Conservation (phyloP, 2,113 vertebrate genomes). For the Raja brachyura region DNA sequence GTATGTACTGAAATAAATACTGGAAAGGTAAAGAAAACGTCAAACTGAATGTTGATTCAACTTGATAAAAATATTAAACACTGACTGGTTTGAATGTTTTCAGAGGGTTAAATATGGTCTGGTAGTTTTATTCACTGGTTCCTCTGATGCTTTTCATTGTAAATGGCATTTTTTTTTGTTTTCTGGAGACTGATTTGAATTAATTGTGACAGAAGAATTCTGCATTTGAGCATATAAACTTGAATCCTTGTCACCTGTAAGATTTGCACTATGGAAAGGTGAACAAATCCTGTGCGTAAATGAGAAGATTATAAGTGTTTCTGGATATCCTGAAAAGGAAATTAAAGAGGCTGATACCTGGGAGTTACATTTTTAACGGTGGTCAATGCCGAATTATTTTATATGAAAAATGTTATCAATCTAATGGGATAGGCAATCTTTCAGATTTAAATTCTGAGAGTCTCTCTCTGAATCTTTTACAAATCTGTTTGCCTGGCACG, state of each 20-base stretch:
- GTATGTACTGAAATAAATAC: neutral
- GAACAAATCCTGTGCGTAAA: neutral
- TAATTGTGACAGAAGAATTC: neutral
- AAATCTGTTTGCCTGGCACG: neutral
- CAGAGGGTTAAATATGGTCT: neutral
- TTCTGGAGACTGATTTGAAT: neutral
- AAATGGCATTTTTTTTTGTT: neutral
- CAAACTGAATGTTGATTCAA: neutral
- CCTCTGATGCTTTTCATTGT: neutral
- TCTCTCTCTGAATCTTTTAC: neutral
- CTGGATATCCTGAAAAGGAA: neutral
- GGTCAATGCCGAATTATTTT: neutral
- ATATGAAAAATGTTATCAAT: neutral
- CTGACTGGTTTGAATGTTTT: neutral
- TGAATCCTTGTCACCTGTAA: neutral
- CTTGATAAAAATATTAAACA: neutral
- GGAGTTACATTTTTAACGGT: neutral
- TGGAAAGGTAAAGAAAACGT: neutral
- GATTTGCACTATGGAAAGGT: slow-evolving; percentile 1
- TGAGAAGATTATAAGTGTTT: neutral
- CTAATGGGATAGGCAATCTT: neutral
- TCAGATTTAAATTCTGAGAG: slow-evolving; percentile 22
- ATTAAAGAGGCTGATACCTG: neutral
- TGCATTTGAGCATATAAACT: neutral
- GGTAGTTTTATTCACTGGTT: neutral